Base-by-base conservation (phyloP, 2,888 invertebrate species). In the Volucella inflata region DNA sequence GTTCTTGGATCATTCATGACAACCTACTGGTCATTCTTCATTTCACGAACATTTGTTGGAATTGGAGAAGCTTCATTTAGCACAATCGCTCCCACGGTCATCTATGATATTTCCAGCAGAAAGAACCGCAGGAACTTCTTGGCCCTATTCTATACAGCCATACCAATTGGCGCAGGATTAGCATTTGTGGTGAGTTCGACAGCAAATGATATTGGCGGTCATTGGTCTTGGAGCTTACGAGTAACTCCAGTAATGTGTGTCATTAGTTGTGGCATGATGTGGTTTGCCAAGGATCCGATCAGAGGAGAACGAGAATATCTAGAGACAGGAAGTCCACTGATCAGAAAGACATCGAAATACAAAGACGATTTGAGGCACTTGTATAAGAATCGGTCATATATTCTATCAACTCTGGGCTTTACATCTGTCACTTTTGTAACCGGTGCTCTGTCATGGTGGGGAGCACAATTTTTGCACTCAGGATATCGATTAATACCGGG, bases 401-500 rank as follows among this genome's bases (percentile, higher is more conserved):
- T 82, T 0, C 46, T 87, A 11, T 74, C 68, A n/a, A 87, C 82
- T 0, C 12, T 68, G 36, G 87, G 82, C 11, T 87, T 80, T 30
- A 77, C 87, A 8, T 68, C 60, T 6, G 74, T 70, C 8, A 42
- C 82, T 12, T 87, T 87, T 53, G 51, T 42, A 12, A 70, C 46
- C 8, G 77, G 77, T 14, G 82, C 82, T 12, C 12, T 82, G 30
- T 46, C 77, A 10, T 87, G 82, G 82, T 82, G 87, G 87, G 82
- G 53, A 9, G 68, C 82, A 6, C 72, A 50, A n/a, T 77, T 59
- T 16, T 16, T 82, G 4, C 77, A 77, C 11, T 46, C 48, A 1
- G 82, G 82, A 6, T 82, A 77, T 53, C 42, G 51, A 0, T 30
- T 81, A 9, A 74, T 87, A 30, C 57, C 76, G 0, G 81, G 77